A percentile compares a stretch with the other conserved stretches of the same genome.
phyloP scores from a whole-genome alignment of 2,888 invertebrate species.

The Lagria hirta region DNA sequence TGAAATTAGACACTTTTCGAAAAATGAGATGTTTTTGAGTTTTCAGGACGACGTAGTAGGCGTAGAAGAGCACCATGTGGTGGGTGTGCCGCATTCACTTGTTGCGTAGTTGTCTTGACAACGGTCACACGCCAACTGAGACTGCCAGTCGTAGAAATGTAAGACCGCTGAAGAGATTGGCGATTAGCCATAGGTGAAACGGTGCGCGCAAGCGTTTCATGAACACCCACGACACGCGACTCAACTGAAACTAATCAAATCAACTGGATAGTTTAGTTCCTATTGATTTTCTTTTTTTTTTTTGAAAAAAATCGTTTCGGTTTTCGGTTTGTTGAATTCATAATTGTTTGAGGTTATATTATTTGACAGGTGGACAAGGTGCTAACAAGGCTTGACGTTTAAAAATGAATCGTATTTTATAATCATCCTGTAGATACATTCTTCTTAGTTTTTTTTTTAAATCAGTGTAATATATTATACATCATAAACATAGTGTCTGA shows the following conservation, averaged over 20 bases:
- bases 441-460: too few relatives aligned
- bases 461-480: too few relatives aligned
- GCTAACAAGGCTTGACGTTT: too few relatives aligned
- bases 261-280: constrained; percentile 25
- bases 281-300: constrained; percentile 26
- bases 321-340: too few relatives aligned
- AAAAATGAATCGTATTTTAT: too few relatives aligned
- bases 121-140: constrained; percentile 50
- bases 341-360: too few relatives aligned
- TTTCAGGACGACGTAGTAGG: constrained; percentile 19
- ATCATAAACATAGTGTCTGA: too few relatives aligned
- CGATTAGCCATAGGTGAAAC: constrained; percentile 34
- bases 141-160: constrained; percentile 31
- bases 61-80: constrained; percentile 42
- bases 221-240: constrained; percentile 52
- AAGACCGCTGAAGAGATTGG: constrained; percentile 41
- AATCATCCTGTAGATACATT: too few relatives aligned
- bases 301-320: too few relatives aligned
- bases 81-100: constrained; percentile 45
- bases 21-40: too few relatives aligned
- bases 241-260: constrained; percentile 32
- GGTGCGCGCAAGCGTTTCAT: constrained; percentile 48
- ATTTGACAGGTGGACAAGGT: too few relatives aligned
- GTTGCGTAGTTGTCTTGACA: constrained; percentile 46
- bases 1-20: too few relatives aligned